Evolutionary conservation across 2,797 vertebrate genomes (phyloP), one percentile per base, ranked within the genome.

Genomic region (Coregonus ussuriensis): DNA sequence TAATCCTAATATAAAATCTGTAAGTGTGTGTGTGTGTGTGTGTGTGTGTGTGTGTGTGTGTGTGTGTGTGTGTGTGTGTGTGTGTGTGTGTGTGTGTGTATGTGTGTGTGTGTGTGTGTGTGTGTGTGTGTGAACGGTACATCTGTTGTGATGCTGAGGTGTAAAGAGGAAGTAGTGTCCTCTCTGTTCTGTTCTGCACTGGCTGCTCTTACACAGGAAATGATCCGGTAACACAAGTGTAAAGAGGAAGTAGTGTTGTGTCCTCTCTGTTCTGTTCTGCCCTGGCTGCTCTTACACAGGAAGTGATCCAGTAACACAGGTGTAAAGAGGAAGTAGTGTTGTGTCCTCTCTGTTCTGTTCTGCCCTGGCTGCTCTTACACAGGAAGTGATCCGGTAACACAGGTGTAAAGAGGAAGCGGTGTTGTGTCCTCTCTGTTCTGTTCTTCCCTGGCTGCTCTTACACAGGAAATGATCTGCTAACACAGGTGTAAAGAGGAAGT

Each of bases 1-100:
- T 91, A 93, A 93, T 77, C 74, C 9, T 47, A 47, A 47, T 47
- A 47, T 68, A 83, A 75, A 70, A 67, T 86, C 88, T 47, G 41
- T 59, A 4, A 3, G 4, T 54, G 53, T 54, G 15, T 56, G 14
- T 56, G 53, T 77, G 52, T n/a, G 54, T 53, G 29, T 33, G 37
- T 25, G 4, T 66, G 16, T 62, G 14, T 21, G 13, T 76, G 65
- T 51, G 70, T 68, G 21, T 62, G 25, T 74, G 47, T 54, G 41
- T 79, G 41, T 16, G n/a, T 77, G 72, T 33, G 52, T 51, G 31
- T 47, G 35, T 33, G 53, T 54, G 53, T 54, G 15, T 54, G 53
- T 54, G 13, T 54, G 13, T 16, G 52, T 54, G 52, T 54, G 52
- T 54, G 52, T 54, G 52, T 54, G 52, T 54, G 52, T 16, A 3